Base-by-base conservation (phyloP, 2,888 invertebrate genomes). In the Pseudolycoriella hygida region DNA sequence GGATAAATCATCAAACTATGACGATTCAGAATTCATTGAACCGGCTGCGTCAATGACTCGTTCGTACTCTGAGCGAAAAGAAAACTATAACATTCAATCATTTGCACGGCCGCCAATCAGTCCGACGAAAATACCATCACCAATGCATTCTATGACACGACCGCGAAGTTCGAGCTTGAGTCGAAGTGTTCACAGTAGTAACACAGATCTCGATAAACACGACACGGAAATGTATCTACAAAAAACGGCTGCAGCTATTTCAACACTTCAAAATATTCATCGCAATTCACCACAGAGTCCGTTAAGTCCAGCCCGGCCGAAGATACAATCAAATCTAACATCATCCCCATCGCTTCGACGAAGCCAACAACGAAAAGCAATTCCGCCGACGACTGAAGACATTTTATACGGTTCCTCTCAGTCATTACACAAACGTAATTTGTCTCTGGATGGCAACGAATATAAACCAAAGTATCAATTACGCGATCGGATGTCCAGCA, bases 61-160 rank as follows among this genome's bases (percentile, higher is more conserved):
- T 18, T n/a, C 12, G 2, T 37, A 18, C 8, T n/a, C 19, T 5
- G 34, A 34, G 11, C 34, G 34, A 34, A 25, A 25, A 8, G 25
- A 25, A 6, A 34, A 34, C 15, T 34, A 34, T 12, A 34, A 34
- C 15, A 34, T 34, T 14, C 25, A 25, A 25, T 8, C 25, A 8
- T 25, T 25, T 8, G 12, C 34, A 8, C n/a, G 43, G 14, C 43
- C 43, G 37, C 43, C 43, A 43, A 43, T 44, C 25, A 73, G 75
- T 37, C 73, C 78, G 14, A 74, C 79, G 2, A 83, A 83, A 62
- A 84, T 85, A 57, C 85, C 85, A 3, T 84, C 84, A 44, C 85
- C 85, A 3, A 72, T 83, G 50, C 78, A 80, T 54, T 73, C 76
- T 1, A 57, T 77, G 14, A 67, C 75, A 25, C 68, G 74, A 45